Base-by-base conservation (phyloP, 1,140 invertebrate genomes). In the Heliconius melpomene region DNA sequence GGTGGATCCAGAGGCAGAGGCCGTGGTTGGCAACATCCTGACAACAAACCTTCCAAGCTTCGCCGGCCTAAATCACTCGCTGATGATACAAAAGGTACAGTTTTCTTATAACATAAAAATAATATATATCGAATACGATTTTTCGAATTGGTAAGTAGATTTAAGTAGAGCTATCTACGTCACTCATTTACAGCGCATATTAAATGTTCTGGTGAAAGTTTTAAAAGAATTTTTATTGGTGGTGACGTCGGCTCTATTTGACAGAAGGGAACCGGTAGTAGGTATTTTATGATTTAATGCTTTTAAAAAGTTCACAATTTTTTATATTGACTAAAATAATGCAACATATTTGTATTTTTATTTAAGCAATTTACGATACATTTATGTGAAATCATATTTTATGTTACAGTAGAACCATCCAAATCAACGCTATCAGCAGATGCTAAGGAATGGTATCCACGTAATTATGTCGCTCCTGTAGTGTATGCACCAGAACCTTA, bases 401-500 rank as follows among this genome's bases (percentile, higher is more conserved):
- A 66, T 66, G 36, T 72, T 72, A 40, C 57, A 74, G 88, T 85
- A 79, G 93, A 91, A 79, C 82, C 89, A 79, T 82, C 89, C 9
- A 93, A 93, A 80, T 95, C 93, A 26, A 94, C 84, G 2, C 82
- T 95, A 50, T 95, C 94, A 72, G 94, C 94, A 29, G 94, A 95
- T 29, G 94, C 94, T 8, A 94, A 95, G 80, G 94, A 95, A 88
- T 95, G 94, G 94, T 95, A 93, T 83, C 94, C 94, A 66, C 91
- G 91, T 40, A 95, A 95, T 77, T 95, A 95, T 86, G 92, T 89
- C n/a, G 88, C 88, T 29, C 90, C 81, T 66, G 82, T 81, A 57
- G 87, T 85, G 73, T 92, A 90, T 71, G 84, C 83, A 32, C 74
- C 84, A 54, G 94, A 93, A 29, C 86, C 88, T 20, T 90, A 91